phyloP scores from a whole-genome alignment of 2,797 vertebrate genomes.

The Cossypha niveicapilla region DNA sequence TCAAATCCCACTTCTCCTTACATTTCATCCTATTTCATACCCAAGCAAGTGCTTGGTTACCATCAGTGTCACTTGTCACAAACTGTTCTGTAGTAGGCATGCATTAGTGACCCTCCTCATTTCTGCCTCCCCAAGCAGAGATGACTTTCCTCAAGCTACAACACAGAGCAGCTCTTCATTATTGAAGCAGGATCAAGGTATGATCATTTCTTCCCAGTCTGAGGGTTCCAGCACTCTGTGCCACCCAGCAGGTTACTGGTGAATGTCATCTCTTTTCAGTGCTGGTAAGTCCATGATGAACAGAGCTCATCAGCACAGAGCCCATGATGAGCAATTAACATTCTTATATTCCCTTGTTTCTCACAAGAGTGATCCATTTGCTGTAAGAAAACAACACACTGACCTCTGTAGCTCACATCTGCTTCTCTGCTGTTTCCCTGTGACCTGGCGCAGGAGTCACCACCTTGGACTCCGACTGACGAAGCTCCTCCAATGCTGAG shows the following conservation, averaged over 20 bases:
- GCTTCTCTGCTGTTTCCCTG: neutral
- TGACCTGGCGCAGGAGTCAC: neutral
- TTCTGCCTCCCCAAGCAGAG: neutral
- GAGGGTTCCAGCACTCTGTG: neutral
- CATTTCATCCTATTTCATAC: neutral
- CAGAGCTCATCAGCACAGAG: neutral
- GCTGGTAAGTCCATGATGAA: neutral
- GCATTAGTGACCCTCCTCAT: accelerated
- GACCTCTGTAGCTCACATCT: neutral
- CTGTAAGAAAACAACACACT: neutral
- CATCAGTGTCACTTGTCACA: neutral
- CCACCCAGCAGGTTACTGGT: neutral
- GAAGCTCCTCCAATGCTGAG: accelerated
- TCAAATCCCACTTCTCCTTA: neutral
- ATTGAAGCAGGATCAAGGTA: neutral
- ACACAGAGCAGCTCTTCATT: neutral
- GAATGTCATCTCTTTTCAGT: neutral
- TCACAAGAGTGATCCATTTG: neutral
- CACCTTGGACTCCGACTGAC: neutral
- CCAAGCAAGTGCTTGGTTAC: neutral
- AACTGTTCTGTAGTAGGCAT: neutral
- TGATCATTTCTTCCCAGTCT: neutral
- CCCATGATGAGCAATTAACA: neutral
- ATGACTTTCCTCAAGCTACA: neutral
- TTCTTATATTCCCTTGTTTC: neutral